Evolutionary conservation across 2,797 vertebrate species (phyloP).

Genomic region (Psittacula echo): DNA sequence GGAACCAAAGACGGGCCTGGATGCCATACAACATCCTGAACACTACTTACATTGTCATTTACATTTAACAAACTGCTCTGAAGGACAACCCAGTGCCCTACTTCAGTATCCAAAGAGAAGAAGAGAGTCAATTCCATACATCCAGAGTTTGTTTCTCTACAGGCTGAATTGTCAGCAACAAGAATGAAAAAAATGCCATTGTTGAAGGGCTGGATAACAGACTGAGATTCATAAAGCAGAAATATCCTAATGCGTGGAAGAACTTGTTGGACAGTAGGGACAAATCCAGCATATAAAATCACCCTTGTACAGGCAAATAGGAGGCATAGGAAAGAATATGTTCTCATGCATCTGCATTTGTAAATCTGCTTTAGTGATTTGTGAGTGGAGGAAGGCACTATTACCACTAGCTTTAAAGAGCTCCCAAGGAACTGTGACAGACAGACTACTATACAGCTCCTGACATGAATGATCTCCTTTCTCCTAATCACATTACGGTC

Average conservation of each 20-base stretch:
- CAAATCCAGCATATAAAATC: background rate
- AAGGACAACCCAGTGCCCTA: background rate
- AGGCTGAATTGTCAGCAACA: background rate
- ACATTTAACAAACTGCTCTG: background rate
- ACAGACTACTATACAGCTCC: background rate
- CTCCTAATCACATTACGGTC: background rate
- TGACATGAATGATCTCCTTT: background rate
- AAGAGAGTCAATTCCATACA: background rate
- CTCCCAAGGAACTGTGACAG: background rate
- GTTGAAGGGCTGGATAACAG: background rate
- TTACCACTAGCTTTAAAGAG: background rate
- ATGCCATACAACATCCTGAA: background rate
- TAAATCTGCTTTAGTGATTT: background rate
- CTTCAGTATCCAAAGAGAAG: background rate
- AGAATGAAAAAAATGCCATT: accelerated
- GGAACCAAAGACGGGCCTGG: background rate
- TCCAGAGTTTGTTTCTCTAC: background rate
- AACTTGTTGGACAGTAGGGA: background rate
- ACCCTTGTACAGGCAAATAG: background rate
- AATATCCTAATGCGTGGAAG: background rate
- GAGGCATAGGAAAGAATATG: background rate
- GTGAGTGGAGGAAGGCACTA: background rate
- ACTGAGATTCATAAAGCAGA: background rate
- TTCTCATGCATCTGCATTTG: background rate
- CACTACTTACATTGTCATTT: background rate